Conservation (phyloP, 1,140 invertebrate genomes). For the Lepidurus packardi region DNA sequence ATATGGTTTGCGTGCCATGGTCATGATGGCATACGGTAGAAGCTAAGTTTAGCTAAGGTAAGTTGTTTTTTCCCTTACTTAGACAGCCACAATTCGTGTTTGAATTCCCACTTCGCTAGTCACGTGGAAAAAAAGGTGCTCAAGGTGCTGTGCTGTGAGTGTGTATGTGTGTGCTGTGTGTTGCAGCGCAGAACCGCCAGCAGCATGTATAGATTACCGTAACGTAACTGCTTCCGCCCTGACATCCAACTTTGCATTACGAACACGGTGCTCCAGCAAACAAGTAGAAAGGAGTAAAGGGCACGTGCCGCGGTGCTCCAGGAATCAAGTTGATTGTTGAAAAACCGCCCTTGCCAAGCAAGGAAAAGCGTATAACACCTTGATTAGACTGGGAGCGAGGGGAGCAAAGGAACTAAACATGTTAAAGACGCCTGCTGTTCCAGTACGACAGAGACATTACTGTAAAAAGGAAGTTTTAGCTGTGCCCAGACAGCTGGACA, state of each 20-base stretch:
- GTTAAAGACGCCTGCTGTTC: not conserved
- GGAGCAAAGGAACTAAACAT: not conserved
- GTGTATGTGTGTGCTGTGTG: not conserved
- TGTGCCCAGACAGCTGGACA: constrained; percentile 1
- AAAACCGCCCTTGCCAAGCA: constrained; percentile 14
- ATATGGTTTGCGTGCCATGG: not conserved
- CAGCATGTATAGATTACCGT: constrained; percentile 17
- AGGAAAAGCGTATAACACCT: not conserved
- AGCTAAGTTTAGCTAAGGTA: constrained; percentile 10
- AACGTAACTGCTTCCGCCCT: constrained; percentile 13
- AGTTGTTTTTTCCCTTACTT: not conserved
- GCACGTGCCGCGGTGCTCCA: constrained; percentile 2
- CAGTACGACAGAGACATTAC: not conserved
- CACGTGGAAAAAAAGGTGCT: not conserved
- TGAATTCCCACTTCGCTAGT: constrained; percentile 21
- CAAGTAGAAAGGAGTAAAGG: not conserved
- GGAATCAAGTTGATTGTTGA: constrained; percentile 1
- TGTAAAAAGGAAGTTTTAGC: not conserved
- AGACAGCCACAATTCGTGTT: not conserved
- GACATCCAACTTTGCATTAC: constrained; percentile 15
- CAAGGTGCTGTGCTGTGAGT: not conserved
- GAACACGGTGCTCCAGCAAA: not conserved
- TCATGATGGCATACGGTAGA: not conserved
- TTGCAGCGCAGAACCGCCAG: not conserved
- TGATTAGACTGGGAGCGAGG: not conserved